Conservation (phyloP, 2,113 vertebrate species). For the Sciurus niger region DNA sequence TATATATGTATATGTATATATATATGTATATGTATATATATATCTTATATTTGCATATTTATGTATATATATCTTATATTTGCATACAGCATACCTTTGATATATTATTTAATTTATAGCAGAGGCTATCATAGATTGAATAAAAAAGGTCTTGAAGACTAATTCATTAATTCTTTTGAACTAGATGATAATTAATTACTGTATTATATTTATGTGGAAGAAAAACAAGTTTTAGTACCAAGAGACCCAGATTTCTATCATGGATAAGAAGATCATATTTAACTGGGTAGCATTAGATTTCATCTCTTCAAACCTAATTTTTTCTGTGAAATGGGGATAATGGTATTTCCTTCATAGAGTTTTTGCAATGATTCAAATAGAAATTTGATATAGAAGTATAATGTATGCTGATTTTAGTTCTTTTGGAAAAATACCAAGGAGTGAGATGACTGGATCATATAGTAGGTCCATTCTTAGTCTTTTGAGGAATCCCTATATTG, state of each 20-base stretch:
- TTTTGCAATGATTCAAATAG: background rate
- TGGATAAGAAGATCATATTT: background rate
- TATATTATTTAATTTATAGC: background rate
- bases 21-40: no score
- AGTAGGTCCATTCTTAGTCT: no score
- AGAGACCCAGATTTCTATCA: background rate
- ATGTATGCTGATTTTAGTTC: background rate
- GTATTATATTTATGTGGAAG: background rate
- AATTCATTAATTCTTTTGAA: background rate
- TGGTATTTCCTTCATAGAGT: background rate
- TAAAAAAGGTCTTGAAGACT: background rate
- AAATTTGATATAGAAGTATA: background rate
- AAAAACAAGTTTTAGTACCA: background rate
- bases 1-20: no score
- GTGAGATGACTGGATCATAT: no score
- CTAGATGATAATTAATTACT: background rate
- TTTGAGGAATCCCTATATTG: background rate
- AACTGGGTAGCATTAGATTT: constrained; percentile 1
- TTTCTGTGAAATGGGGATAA: background rate
- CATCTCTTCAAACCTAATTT: background rate
- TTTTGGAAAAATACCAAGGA: no score
- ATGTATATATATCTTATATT: background rate
- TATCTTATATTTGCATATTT: no score
- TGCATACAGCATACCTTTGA: background rate
- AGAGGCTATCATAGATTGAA: background rate